Evolutionary conservation across 1,140 invertebrate species (phyloP), one percentile per base, ranked within the genome.

Genomic region (Venustaconcha ellipsiformis): DNA sequence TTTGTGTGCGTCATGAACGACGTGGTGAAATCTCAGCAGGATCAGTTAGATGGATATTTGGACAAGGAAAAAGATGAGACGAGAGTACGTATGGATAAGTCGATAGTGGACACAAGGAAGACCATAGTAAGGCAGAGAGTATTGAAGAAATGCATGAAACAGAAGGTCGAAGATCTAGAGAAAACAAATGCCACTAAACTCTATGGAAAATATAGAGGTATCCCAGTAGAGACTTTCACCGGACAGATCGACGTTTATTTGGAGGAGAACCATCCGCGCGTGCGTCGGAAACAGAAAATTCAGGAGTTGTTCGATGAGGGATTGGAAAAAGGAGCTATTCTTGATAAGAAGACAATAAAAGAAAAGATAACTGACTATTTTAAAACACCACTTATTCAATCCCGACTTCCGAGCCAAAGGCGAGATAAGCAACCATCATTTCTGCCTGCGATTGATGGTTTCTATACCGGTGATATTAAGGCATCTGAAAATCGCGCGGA

Each of bases 1-100:
- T 72, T 77, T 67, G 70, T 77, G 14, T 77, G 75, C 62, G 75
- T 77, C 14, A 77, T 77, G 75, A 77, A 77, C 58, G 75, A 77
- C 30, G 64, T 77, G 20, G 64, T 69, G 14, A 77, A 77, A 48
- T 67, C 68, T 18, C 68, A 67, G 62, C 75, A 77, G n/a, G 69
- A 72, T 5, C 55, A 65, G 12, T 60, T 67, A 20, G 48, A 63
- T 15, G 64, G 70, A 14, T 77, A 70, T 20, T 67, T 77, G 15
- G 75, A 77, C 6, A 77, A 72, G 23, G 75, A 77, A 18, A 77
- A 72, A 62, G 69, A 77, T 1, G 75, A 77, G 20, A 23, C 65
- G 12, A 70, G 14, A 4, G 69, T 72, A n/a, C 71, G 67, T 12
- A 62, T 55, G 65, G 62, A 77, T 8, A 77, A 77, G 57, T 20